phyloP scores from a whole-genome alignment of 1,140 invertebrate genomes.

The Drosophila tristis region DNA sequence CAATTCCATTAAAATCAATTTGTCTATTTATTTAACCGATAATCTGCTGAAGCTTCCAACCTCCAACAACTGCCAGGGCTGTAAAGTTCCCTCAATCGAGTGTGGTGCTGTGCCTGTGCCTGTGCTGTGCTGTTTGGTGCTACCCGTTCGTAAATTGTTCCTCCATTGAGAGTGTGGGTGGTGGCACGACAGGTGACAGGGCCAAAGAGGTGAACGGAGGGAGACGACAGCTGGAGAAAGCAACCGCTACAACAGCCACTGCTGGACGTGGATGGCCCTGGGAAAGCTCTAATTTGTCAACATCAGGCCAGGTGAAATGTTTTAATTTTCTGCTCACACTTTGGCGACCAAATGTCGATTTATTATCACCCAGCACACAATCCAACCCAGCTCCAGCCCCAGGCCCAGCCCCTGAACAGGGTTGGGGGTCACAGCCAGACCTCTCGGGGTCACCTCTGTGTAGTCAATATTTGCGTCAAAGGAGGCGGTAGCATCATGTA shows the following conservation, averaged over 20 bases:
- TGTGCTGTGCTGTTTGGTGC: not conserved
- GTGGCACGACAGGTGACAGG: constrained; percentile 43
- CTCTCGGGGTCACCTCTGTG: constrained; percentile 39
- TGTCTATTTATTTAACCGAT: constrained; percentile 82
- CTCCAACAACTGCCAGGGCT: constrained; percentile 26
- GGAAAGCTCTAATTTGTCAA: constrained; percentile 78
- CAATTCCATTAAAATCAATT: constrained; percentile 83
- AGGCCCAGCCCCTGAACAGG: constrained; percentile 14
- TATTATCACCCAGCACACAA: constrained; percentile 25
- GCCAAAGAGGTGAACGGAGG: constrained; percentile 3
- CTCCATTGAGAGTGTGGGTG: constrained; percentile 43
- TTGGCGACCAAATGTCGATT: constrained; percentile 64
- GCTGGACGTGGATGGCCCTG: constrained; percentile 18
- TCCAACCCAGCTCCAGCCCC: too few relatives aligned
- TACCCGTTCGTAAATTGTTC: constrained; percentile 39
- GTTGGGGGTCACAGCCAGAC: constrained; percentile 23
- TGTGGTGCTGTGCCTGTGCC: not conserved
- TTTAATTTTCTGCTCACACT: constrained; percentile 54
- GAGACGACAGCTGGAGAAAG: not conserved
- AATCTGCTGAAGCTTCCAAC: constrained; percentile 63
- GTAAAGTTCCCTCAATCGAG: constrained; percentile 42
- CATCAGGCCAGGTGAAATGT: constrained; percentile 66
- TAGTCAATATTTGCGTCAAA: constrained; percentile 65
- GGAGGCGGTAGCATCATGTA: constrained; percentile 15
- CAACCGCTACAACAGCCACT: constrained; percentile 27